phyloP scores from a whole-genome alignment of 2,888 invertebrate species.

The Phasia obesa region DNA sequence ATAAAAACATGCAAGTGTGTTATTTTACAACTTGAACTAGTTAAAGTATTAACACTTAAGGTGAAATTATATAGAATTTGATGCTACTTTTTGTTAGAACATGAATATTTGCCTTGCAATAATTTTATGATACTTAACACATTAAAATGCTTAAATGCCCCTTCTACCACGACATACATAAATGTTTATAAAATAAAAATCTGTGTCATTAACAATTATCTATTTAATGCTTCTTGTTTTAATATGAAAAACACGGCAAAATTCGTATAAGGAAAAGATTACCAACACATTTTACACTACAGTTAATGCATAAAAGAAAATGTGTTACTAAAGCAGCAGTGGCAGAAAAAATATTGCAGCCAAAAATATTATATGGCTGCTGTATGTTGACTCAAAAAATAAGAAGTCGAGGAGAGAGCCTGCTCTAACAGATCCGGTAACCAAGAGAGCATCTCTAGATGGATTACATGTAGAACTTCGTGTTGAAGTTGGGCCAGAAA shows the following conservation, averaged over 20 bases:
- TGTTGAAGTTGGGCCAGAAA: too few relatives aligned
- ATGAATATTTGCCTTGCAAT: neutral
- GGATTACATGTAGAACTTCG: too few relatives aligned
- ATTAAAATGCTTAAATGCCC: neutral
- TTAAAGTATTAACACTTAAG: too few relatives aligned
- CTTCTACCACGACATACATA: conserved; percentile 5
- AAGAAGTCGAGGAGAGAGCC: too few relatives aligned
- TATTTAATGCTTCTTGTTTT: conserved; percentile 49
- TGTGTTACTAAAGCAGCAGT: conserved; percentile 23
- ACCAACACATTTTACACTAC: conserved; percentile 48
- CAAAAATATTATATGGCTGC: neutral
- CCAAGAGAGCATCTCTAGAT: too few relatives aligned
- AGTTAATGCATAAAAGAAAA: conserved; percentile 32
- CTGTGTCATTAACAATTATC: conserved; percentile 64
- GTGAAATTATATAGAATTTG: too few relatives aligned
- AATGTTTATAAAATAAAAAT: conserved; percentile 48
- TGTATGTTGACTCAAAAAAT: too few relatives aligned
- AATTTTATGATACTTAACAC: conserved; percentile 39
- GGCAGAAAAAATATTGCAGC: neutral
- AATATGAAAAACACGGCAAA: conserved; percentile 36
- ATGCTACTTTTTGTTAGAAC: too few relatives aligned
- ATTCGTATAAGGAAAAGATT: conserved; percentile 32
- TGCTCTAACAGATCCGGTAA: too few relatives aligned
- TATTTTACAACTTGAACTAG: too few relatives aligned
- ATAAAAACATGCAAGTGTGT: too few relatives aligned